These are phyloP conservation scores for Mantis religiosa DNA, from an alignment of 2,888 invertebrate species.

Conservation along the genomic window DNA sequence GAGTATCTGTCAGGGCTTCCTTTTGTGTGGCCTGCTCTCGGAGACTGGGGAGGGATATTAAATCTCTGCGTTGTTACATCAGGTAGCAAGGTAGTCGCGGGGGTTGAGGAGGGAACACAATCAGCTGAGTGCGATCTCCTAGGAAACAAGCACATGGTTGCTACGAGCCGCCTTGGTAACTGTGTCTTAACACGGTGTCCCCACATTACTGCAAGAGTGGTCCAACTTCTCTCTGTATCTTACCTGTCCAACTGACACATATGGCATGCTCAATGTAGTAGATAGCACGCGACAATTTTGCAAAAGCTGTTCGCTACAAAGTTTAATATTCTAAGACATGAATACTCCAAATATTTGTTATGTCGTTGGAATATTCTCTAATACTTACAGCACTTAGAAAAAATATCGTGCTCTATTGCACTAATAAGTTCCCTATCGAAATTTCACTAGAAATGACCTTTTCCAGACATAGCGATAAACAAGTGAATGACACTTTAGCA, in stretches of 20 bases:
- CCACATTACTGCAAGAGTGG: not conserved
- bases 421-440: too few species aligned
- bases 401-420: too few species aligned
- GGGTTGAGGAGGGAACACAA: not conserved
- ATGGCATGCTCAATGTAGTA: too few species aligned
- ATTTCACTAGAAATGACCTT: too few species aligned
- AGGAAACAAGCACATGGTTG: conserved; percentile 12
- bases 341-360: too few species aligned
- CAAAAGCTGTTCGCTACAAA: too few species aligned
- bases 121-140: conserved; percentile 14
- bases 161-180: conserved; percentile 3
- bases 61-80: conserved; percentile 3
- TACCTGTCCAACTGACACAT: not conserved
- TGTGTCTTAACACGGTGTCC: not conserved
- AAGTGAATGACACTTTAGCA: too few species aligned
- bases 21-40: not conserved
- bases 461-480: too few species aligned
- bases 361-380: too few species aligned
- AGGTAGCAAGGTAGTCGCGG: not conserved
- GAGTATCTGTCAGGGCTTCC: not conserved
- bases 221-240: not conserved
- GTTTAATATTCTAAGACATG: too few species aligned
- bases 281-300: too few species aligned
- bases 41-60: conserved; percentile 1
- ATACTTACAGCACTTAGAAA: too few species aligned